Percentiles rank a stretch among this genome's conserved stretches.
Evolutionary conservation across 2,113 vertebrate species (phyloP).

Genomic region (Petaurus breviceps): DNA sequence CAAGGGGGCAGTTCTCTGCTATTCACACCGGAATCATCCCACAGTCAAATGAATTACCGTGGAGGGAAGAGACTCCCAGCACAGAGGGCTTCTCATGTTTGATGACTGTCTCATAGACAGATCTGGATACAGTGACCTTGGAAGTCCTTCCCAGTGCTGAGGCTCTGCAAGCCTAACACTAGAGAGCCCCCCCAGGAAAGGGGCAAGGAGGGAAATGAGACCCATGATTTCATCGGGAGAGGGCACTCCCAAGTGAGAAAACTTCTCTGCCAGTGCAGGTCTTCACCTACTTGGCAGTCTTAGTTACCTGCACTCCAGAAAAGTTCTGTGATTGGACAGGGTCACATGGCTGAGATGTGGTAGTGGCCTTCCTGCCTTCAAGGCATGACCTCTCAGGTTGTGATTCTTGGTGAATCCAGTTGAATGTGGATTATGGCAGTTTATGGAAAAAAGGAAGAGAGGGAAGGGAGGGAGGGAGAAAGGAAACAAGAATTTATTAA

Average conservation of each 20-base stretch:
- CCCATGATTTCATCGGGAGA: background rate
- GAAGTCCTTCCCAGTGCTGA: background rate
- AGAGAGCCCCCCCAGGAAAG: background rate
- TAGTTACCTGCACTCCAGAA: background rate
- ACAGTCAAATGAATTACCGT: background rate
- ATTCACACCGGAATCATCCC: background rate
- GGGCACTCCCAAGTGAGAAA: background rate
- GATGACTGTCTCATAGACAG: background rate
- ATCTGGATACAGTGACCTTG: background rate
- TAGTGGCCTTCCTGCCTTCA: background rate
- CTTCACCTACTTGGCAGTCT: background rate
- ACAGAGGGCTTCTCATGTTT: background rate
- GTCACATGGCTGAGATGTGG: background rate
- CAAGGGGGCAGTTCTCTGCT: background rate
- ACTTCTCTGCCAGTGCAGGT: background rate
- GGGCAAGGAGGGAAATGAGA: background rate
- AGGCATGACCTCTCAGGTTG: background rate
- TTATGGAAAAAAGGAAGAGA: background rate
- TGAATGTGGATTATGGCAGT: background rate
- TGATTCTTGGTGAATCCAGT: background rate
- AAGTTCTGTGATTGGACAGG: background rate
- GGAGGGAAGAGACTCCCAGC: background rate
- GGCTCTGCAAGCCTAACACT: background rate
- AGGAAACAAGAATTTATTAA: background rate
- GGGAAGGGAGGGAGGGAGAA: background rate